These are phyloP conservation scores for Montipora cactus DNA, from an alignment of 64 coral and sea anemone species.

Conservation along the genomic window DNA sequence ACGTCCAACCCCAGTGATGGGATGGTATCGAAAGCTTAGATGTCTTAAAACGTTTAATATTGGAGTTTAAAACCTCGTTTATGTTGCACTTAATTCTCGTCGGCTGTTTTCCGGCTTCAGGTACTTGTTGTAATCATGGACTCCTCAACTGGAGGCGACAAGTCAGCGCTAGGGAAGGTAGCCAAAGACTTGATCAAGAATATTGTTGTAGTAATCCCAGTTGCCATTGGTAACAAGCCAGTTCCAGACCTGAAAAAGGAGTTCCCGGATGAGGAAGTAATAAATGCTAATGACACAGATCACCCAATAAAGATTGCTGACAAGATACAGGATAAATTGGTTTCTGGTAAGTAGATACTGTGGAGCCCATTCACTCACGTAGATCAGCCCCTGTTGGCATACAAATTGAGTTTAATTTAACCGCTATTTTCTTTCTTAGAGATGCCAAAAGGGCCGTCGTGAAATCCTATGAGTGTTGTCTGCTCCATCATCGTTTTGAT, in stretches of 20 bases:
- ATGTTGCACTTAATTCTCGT: no score
- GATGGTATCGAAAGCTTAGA: no score
- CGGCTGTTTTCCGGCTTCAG: neutral
- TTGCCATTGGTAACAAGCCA: slow-evolving; percentile 74
- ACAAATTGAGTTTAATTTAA: neutral
- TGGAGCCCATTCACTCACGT: no score
- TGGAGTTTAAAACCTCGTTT: no score
- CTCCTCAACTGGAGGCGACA: slow-evolving; percentile 64
- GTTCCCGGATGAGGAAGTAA: slow-evolving; percentile 70
- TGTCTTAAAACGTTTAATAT: no score
- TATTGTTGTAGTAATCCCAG: slow-evolving; percentile 64
- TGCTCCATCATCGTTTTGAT: no score
- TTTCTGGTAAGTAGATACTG: slow-evolving; percentile 44
- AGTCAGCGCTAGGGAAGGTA: slow-evolving; percentile 63
- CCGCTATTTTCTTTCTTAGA: no score
- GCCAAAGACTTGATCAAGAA: slow-evolving; percentile 47
- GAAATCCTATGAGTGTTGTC: no score
- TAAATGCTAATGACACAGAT: slow-evolving; percentile 65
- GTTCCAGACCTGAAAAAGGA: slow-evolving; percentile 70
- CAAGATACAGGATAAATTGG: slow-evolving; percentile 72
- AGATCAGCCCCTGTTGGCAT: neutral
- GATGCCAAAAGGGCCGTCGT: no score
- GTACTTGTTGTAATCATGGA: slow-evolving; percentile 85
- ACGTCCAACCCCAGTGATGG: no score
- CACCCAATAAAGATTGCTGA: slow-evolving; percentile 67